Evolutionary conservation across 92 coral and sea anemone genomes (phyloP).

Genomic region (Scolanthus callimorphus): DNA sequence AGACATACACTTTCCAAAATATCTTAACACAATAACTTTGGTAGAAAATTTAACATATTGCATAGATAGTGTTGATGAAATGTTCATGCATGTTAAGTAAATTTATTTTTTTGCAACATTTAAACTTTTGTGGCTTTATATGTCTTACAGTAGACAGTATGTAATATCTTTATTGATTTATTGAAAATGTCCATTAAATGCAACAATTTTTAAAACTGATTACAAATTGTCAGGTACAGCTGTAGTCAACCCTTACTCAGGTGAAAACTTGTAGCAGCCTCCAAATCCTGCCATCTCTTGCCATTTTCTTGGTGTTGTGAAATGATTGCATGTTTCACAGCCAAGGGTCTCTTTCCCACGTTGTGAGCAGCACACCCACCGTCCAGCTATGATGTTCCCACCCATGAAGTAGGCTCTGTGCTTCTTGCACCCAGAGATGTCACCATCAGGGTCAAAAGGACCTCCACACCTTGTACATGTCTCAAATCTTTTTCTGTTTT

Average conservation of each 20-base stretch:
- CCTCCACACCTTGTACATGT: constrained; percentile 75
- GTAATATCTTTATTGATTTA: too few species aligned
- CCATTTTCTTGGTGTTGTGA: constrained; percentile 33
- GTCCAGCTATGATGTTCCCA: constrained; percentile 66
- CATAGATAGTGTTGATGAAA: too few species aligned
- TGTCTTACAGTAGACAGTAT: too few species aligned
- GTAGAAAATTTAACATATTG: too few species aligned
- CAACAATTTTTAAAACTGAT: too few species aligned
- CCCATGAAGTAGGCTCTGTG: constrained; percentile 78
- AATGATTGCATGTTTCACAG: constrained; percentile 49
- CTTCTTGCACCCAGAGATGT: constrained; percentile 51
- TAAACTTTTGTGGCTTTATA: too few species aligned
- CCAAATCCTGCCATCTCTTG: constrained; percentile 45
- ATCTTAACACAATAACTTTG: too few species aligned
- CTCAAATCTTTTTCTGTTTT: constrained; percentile 50
- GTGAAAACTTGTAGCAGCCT: constrained; percentile 64
- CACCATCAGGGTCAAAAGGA: constrained; percentile 43
- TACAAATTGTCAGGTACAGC: too few species aligned
- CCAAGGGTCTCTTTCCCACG: constrained; percentile 69
- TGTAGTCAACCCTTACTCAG: constrained; percentile 19
- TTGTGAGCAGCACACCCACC: constrained; percentile 84
- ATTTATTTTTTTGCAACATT: too few species aligned
- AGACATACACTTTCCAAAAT: too few species aligned
- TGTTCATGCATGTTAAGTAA: too few species aligned
- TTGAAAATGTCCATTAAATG: too few species aligned